phyloP scores from a whole-genome alignment of 2,888 invertebrate genomes.

The Cryptus armator region DNA sequence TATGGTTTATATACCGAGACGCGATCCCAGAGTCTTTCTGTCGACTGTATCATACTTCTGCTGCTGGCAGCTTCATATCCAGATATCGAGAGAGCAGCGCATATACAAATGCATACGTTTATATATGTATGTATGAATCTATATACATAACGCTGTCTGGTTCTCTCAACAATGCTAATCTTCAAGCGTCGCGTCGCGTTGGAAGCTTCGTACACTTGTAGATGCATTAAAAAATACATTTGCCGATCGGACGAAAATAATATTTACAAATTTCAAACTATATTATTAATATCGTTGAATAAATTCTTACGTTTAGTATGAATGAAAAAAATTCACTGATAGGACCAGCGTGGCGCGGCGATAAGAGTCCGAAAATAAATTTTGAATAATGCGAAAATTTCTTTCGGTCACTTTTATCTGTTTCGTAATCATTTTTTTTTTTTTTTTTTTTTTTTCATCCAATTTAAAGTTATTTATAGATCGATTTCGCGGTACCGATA shows the following conservation, averaged over 20 bases:
- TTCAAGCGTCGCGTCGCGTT: slow-evolving; percentile 34
- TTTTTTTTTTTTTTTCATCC: too few species aligned
- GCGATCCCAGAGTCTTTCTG: slow-evolving; percentile 20
- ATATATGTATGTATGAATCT: slow-evolving; percentile 21
- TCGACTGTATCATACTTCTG: slow-evolving; percentile 47
- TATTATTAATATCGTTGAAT: too few species aligned
- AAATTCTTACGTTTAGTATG: too few species aligned
- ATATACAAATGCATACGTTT: neutral
- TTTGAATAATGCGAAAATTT: neutral
- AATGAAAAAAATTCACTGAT: too few species aligned
- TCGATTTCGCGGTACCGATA: too few species aligned
- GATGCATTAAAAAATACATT: slow-evolving; percentile 10
- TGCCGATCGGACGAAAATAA: slow-evolving; percentile 49
- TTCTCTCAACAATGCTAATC: slow-evolving; percentile 61
- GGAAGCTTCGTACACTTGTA: slow-evolving; percentile 26
- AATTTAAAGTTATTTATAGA: too few species aligned
- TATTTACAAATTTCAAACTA: slow-evolving; percentile 26
- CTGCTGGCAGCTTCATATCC: slow-evolving; percentile 62
- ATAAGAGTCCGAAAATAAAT: too few species aligned
- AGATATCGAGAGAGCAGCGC: slow-evolving; percentile 62
- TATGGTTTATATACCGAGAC: neutral
- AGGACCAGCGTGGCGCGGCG: too few species aligned
- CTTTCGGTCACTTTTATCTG: neutral
- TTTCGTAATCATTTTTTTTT: neutral
- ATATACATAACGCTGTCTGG: slow-evolving; percentile 50